Percentiles rank a stretch among this genome's conserved stretches.
Conservation (phyloP, 2,113 vertebrate genomes). For the human region GRCh38 chr2:21455501-21456000, state of each 20-base stretch:
- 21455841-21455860: not conserved
- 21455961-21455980: conserved; percentile 39
- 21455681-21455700: not conserved
- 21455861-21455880: not conserved
- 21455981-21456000: not conserved
- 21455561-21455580: not conserved
- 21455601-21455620: not conserved
- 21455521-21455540: not conserved
- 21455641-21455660: not conserved
- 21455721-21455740: not conserved
- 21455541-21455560: not conserved
- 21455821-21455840: not conserved
- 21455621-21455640: not conserved
- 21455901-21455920: not conserved
- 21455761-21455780: conserved; percentile 19
- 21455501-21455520: not conserved
- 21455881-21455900: not conserved
- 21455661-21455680: not conserved
- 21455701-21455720: not conserved
- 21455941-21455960: not conserved
- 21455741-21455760: not conserved
- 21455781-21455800: not conserved
- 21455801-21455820: not conserved
- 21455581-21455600: not conserved
- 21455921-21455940: not conserved